phyloP scores from a whole-genome alignment of 2,113 vertebrate species.

The Thalassoma bifasciatum region DNA sequence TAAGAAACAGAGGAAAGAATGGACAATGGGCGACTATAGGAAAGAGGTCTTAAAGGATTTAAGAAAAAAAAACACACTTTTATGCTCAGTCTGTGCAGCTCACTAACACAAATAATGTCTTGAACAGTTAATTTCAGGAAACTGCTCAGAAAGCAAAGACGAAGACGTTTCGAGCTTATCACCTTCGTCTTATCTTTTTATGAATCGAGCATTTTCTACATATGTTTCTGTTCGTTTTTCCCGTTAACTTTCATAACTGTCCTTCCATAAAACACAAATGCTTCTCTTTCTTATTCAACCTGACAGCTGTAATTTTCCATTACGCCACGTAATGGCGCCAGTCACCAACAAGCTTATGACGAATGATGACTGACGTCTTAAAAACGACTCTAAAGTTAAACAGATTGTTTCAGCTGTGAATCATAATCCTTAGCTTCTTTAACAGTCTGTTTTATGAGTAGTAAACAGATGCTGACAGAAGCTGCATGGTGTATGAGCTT shows the following conservation, averaged over 20 bases:
- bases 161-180: too few species aligned
- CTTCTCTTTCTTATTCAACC: neutral
- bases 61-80: neutral
- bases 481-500: too few species aligned
- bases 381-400: neutral
- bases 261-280: too few species aligned
- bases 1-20: neutral
- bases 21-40: neutral
- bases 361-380: neutral
- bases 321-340: slow-evolving; percentile 71
- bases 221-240: too few species aligned
- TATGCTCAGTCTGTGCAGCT: neutral
- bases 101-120: neutral
- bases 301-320: slow-evolving; percentile 53
- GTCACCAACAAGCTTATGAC: slow-evolving; percentile 3
- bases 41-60: neutral
- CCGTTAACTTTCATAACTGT: too few species aligned
- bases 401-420: neutral
- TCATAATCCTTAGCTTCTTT: too few species aligned
- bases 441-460: too few species aligned
- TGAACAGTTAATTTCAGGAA: neutral
- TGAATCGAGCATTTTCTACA: too few species aligned
- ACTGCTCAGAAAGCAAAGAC: too few species aligned
- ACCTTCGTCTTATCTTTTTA: neutral
- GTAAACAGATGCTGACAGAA: too few species aligned